Conservation (phyloP, 1,140 invertebrate genomes). For the Trichoplusia ni region DNA sequence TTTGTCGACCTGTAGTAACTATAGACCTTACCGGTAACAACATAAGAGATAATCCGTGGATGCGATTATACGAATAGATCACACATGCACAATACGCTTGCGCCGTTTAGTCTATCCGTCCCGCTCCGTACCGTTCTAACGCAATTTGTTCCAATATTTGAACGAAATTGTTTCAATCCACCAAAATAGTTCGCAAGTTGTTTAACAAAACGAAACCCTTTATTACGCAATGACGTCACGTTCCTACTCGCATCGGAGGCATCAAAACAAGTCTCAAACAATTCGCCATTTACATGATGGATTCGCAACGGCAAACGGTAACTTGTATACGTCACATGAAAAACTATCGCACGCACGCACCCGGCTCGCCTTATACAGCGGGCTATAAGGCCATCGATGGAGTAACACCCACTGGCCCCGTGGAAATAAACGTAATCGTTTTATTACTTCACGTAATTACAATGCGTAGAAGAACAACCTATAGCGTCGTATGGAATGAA, state of each 20-base stretch:
- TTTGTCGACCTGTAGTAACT: too few relatives aligned
- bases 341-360: background rate
- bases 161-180: too few relatives aligned
- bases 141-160: too few relatives aligned
- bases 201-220: background rate
- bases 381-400: background rate
- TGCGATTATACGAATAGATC: too few relatives aligned
- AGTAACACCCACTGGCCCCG: background rate
- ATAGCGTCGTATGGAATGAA: too few relatives aligned
- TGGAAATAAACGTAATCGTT: background rate
- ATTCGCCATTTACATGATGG: background rate
- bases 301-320: slow-evolving; percentile 1
- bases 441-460: background rate
- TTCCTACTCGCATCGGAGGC: background rate
- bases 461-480: too few relatives aligned
- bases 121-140: too few relatives aligned
- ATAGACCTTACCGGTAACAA: too few relatives aligned
- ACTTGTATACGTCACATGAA: background rate
- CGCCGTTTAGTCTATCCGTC: too few relatives aligned
- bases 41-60: too few relatives aligned
- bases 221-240: background rate
- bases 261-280: background rate
- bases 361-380: background rate
- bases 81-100: too few relatives aligned
- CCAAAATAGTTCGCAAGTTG: too few relatives aligned